These are phyloP conservation scores for Monomorium pharaonis DNA, from an alignment of 1,140 invertebrate species.

Conservation along the genomic window DNA sequence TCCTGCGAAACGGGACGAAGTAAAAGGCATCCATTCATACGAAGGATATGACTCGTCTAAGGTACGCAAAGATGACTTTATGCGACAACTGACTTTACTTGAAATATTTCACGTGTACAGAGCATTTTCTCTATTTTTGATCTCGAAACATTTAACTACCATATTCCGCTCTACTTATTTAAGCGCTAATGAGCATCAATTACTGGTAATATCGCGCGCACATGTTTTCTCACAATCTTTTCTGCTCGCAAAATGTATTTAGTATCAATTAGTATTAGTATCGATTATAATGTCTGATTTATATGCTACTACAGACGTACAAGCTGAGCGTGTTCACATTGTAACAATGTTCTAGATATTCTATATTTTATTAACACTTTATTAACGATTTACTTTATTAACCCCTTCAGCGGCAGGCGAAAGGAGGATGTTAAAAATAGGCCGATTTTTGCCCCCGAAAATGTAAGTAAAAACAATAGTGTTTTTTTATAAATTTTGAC, in stretches of 20 bases:
- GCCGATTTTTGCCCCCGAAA: too few species aligned
- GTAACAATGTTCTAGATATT: too few species aligned
- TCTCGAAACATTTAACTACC: conserved; percentile 67
- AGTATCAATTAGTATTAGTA: neutral
- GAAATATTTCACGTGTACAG: neutral
- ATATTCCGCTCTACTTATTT: conserved; percentile 60
- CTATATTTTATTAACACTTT: too few species aligned
- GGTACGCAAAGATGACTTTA: conserved; percentile 4
- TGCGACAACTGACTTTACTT: neutral
- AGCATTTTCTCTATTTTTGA: conserved; percentile 40
- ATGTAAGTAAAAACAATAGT: too few species aligned
- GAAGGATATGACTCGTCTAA: neutral
- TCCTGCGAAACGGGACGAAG: neutral
- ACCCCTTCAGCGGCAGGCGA: too few species aligned
- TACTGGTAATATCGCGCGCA: neutral
- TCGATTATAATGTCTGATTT: neutral
- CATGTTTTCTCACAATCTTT: neutral
- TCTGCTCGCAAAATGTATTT: neutral
- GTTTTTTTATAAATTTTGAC: too few species aligned
- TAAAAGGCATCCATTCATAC: conserved; percentile 19
- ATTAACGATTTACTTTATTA: too few species aligned
- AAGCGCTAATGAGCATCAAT: conserved; percentile 39
- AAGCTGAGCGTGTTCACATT: neutral
- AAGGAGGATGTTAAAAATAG: too few species aligned
- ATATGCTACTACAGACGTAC: neutral